phyloP scores from a whole-genome alignment of 2,888 invertebrate genomes.

The Andricus curvator region DNA sequence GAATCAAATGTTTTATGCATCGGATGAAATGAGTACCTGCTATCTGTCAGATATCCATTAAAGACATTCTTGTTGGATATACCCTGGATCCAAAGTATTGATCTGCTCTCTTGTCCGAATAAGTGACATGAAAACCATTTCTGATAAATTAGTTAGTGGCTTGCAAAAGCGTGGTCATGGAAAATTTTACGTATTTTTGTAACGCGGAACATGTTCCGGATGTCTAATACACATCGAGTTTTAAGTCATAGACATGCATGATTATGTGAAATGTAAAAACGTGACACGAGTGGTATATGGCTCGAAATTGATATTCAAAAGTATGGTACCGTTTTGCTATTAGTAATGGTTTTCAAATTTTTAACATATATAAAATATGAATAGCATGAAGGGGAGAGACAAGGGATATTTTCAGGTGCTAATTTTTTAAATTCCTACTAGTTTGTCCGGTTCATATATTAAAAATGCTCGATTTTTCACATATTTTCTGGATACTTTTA shows the following conservation, averaged over 20 bases:
- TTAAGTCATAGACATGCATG: neutral
- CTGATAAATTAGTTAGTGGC: slow-evolving; percentile 16
- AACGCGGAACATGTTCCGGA: neutral
- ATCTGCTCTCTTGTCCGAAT: slow-evolving; percentile 21
- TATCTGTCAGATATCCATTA: slow-evolving; percentile 24
- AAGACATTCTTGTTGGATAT: slow-evolving; percentile 29
- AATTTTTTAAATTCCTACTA: too few species aligned
- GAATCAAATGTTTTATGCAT: slow-evolving; percentile 66
- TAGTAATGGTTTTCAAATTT: too few species aligned
- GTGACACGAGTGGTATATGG: too few species aligned
- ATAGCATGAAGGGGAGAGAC: too few species aligned
- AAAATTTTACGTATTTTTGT: slow-evolving; percentile 30
- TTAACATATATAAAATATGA: too few species aligned
- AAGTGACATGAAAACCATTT: slow-evolving; percentile 28
- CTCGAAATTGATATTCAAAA: neutral
- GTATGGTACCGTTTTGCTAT: too few species aligned
- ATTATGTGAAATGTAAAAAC: too few species aligned
- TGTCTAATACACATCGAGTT: neutral
- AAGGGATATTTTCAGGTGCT: too few species aligned
- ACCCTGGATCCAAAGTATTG: slow-evolving; percentile 15
- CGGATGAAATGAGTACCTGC: slow-evolving; percentile 24
- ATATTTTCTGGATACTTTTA: neutral
- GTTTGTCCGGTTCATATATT: too few species aligned
- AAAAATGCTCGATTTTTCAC: too few species aligned
- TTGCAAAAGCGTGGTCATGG: slow-evolving; percentile 1